Evolutionary conservation across 2,888 invertebrate species (phyloP).

Genomic region (Caenorhabditis zanzibari): DNA sequence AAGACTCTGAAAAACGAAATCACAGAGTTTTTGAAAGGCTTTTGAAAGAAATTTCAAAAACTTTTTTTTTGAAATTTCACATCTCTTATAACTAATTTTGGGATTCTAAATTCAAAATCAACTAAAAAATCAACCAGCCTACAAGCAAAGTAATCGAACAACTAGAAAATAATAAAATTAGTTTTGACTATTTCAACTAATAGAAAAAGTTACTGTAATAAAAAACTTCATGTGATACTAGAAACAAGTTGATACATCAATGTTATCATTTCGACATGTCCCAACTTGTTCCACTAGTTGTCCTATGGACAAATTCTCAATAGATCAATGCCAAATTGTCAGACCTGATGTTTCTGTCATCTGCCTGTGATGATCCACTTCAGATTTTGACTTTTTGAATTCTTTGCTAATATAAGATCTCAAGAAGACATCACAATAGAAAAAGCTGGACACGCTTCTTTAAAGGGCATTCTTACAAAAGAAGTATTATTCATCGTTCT

Average conservation of each 20-base stretch:
- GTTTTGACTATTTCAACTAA: background rate
- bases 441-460: too few relatives aligned
- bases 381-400: background rate
- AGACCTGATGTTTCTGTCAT: slow-evolving; percentile 14
- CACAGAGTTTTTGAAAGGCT: too few relatives aligned
- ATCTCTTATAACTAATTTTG: too few relatives aligned
- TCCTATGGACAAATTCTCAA: background rate
- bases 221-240: background rate
- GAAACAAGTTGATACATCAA: slow-evolving; percentile 12
- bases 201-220: background rate
- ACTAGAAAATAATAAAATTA: background rate
- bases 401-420: background rate
- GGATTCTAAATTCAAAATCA: too few relatives aligned
- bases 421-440: background rate
- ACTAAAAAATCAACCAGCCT: too few relatives aligned
- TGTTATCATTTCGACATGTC: background rate
- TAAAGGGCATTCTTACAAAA: slow-evolving; percentile 2
- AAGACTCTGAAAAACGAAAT: too few relatives aligned
- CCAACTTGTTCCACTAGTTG: background rate
- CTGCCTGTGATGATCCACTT: slow-evolving; percentile 20
- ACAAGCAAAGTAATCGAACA: too few relatives aligned
- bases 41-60: too few relatives aligned
- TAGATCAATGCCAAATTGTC: slow-evolving; percentile 2
- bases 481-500: slow-evolving; percentile 22
- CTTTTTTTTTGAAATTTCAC: too few relatives aligned